Percentiles rank a stretch among this genome's conserved stretches.
Evolutionary conservation across 1,140 invertebrate species (phyloP).

Genomic region (Helicoverpa armigera): DNA sequence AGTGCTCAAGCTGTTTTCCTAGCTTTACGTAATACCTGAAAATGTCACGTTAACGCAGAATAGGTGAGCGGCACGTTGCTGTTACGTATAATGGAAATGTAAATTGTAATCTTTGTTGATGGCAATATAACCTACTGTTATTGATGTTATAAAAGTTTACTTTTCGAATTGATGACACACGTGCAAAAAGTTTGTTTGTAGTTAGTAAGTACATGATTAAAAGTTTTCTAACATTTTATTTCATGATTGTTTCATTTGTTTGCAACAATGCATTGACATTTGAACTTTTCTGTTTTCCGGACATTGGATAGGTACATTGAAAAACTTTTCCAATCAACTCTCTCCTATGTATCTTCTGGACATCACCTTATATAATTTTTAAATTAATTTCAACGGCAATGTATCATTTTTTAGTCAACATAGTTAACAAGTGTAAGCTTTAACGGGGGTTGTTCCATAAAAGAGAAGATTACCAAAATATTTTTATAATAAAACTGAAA

Average conservation of each 20-base stretch:
- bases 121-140: not conserved
- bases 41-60: conserved; percentile 14
- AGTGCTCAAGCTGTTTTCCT: conserved; percentile 18
- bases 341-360: not conserved
- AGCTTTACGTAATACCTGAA: conserved; percentile 21
- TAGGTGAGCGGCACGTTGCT: not conserved
- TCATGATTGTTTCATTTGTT: conserved; percentile 12
- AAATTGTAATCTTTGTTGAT: conserved; percentile 24
- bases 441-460: not conserved
- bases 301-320: not conserved
- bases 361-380: not conserved
- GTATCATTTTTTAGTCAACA: too few species aligned
- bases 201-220: conserved; percentile 52
- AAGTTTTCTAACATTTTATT: conserved; percentile 52
- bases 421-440: not conserved
- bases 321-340: not conserved
- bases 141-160: conserved; percentile 4
- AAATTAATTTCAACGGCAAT: not conserved
- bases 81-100: not conserved
- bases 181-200: conserved; percentile 2
- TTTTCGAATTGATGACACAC: conserved; percentile 33
- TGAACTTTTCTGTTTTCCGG: conserved; percentile 27
- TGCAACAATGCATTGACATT: conserved; percentile 20
- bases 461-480: conserved; percentile 51
- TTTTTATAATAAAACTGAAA: conserved; percentile 56